These are phyloP conservation scores for Drosophila pullipes DNA, from an alignment of 2,888 invertebrate species.

Conservation along the genomic window DNA sequence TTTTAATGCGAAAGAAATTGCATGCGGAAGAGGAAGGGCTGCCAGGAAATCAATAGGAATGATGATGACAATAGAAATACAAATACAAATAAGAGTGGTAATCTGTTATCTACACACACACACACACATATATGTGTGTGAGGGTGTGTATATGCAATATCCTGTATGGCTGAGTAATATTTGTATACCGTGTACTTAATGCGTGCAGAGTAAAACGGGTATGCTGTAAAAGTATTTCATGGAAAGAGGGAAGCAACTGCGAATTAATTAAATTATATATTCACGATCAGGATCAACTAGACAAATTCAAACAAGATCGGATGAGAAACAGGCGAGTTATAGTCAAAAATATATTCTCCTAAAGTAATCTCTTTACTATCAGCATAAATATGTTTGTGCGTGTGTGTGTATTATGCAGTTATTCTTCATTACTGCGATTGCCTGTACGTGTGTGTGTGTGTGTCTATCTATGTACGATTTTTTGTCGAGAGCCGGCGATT, in stretches of 20 bases:
- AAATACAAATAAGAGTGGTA: constrained; percentile 12
- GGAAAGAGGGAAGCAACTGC: background rate
- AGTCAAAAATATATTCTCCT: background rate
- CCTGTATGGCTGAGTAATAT: background rate
- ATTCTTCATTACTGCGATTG: background rate
- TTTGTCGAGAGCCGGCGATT: background rate
- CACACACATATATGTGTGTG: background rate
- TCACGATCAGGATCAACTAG: background rate
- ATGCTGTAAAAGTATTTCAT: background rate
- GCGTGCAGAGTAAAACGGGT: background rate
- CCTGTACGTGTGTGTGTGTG: background rate
- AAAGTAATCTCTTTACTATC: background rate
- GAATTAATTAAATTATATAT: background rate
- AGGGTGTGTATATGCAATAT: background rate
- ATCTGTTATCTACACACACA: background rate
- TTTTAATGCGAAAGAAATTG: background rate
- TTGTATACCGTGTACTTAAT: background rate
- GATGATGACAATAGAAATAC: background rate
- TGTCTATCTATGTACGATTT: background rate
- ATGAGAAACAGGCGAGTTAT: background rate
- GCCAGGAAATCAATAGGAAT: constrained; percentile 49
- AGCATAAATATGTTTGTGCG: background rate
- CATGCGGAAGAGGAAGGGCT: constrained; percentile 41
- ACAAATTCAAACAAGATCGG: background rate
- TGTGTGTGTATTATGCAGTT: background rate